Evolutionary conservation across 2,113 vertebrate species (phyloP), one percentile per base, ranked within the genome.

Genomic region (Dolichallabes microphthalmus): DNA sequence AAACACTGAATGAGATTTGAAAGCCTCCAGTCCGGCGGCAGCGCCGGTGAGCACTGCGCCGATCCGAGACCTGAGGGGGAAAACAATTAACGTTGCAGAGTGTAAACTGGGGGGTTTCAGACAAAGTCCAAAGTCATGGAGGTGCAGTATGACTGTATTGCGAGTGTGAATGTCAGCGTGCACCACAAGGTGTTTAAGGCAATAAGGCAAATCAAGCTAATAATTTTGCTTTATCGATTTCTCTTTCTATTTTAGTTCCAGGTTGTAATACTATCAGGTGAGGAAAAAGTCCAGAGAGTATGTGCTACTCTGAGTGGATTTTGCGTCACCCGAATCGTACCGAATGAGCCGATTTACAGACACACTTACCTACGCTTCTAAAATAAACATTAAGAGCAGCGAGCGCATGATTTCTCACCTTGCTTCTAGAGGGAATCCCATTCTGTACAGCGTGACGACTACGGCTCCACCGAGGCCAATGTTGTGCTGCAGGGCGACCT

Each of bases 401-500:
- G 30, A 60, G 50, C 15, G 17, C 19, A 8, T 30, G n/a, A 66
- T 25, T 63, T 68, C 91, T 95, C 88, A 97, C 96, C 95, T 93
- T 83, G 84, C 87, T 1, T 91, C 89, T 74, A 94, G 93, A 12
- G 95, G 94, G 88, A 98, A 98, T 10, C 96, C 97, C 97, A 97
- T 96, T 89, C 27, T 96, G 94, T 96, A 98, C 0, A 99, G 92
- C 0, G 95, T 91, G 0, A 99, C 94, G 0, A 98, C 96, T 30
- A 39, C 97, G 1, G 97, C 98, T 68, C 98, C 98, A 76, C 98
- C 98, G 8, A 98, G 19, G 87, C 97, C 98, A 57, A 99, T 90
- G 90, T 98, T 99, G 90, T 97, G 98, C 88, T 99, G 98, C 92
- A 99, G 91, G 52, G 94, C 97, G 83, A 98, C 92, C 93, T 96